Percentiles rank a stretch among this genome's conserved stretches.
Conservation (phyloP, 2,888 invertebrate genomes). For the Thymelicus acteon region DNA sequence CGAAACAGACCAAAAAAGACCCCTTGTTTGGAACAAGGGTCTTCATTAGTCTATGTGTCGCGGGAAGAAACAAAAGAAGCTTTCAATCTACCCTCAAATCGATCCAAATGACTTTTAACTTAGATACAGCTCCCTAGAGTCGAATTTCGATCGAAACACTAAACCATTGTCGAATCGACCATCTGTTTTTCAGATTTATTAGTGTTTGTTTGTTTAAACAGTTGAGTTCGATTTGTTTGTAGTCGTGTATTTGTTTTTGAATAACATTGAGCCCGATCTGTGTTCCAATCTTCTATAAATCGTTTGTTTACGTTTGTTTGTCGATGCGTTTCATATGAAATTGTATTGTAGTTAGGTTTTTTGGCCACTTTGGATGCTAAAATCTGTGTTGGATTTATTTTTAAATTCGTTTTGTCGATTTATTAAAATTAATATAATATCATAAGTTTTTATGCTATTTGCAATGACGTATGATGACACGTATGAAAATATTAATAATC, state of each 20-base stretch:
- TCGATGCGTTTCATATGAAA: slow-evolving; percentile 9
- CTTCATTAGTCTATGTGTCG: slow-evolving; percentile 38
- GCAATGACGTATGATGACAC: too few species aligned
- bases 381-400: neutral
- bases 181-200: slow-evolving; percentile 38
- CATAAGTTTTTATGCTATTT: too few species aligned
- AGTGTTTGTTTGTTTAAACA: slow-evolving; percentile 37
- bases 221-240: slow-evolving; percentile 36
- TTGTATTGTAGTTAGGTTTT: slow-evolving; percentile 19
- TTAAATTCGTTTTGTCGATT: too few species aligned
- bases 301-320: slow-evolving; percentile 23
- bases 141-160: neutral
- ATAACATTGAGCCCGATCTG: slow-evolving; percentile 37
- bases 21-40: slow-evolving; percentile 35
- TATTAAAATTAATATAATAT: too few species aligned
- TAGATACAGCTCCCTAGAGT: neutral
- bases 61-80: slow-evolving; percentile 32
- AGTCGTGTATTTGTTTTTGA: slow-evolving; percentile 36
- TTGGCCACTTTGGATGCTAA: slow-evolving; percentile 12
- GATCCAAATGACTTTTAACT: neutral
- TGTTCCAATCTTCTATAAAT: slow-evolving; percentile 35
- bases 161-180: slow-evolving; percentile 25
- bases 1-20: slow-evolving; percentile 27
- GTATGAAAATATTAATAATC: too few species aligned
- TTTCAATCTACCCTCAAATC: slow-evolving; percentile 30